phyloP scores from a whole-genome alignment of 1,140 invertebrate genomes.

The Melanaphis sacchari region DNA sequence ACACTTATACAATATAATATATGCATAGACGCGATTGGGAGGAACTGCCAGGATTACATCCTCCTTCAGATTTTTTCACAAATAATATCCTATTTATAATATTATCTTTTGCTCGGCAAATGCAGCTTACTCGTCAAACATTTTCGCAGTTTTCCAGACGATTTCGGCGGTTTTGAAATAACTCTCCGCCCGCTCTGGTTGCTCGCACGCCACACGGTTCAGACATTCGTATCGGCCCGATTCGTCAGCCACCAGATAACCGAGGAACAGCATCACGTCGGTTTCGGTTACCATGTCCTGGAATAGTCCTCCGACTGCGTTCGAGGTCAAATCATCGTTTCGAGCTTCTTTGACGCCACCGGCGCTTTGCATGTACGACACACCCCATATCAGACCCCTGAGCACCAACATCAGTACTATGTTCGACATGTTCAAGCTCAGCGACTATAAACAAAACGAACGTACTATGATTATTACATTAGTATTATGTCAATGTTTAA shows the following conservation, averaged over 20 bases:
- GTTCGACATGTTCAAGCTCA: slow-evolving; percentile 39
- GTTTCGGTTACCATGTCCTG: neutral
- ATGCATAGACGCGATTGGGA: no score
- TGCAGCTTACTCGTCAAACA: neutral
- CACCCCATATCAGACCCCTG: slow-evolving; percentile 41
- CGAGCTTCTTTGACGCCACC: neutral
- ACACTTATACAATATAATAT: neutral
- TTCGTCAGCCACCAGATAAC: slow-evolving; percentile 27
- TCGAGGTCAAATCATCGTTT: neutral
- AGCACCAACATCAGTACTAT: slow-evolving; percentile 41
- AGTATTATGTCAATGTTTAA: neutral
- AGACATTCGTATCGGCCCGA: slow-evolving; percentile 32
- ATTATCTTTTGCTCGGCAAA: neutral
- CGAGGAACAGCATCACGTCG: slow-evolving; percentile 27
- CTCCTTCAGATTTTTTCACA: no score
- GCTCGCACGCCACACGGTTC: slow-evolving; percentile 38
- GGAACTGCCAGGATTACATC: no score
- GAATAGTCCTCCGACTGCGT: neutral
- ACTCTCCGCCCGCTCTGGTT: neutral
- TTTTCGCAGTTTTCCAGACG: slow-evolving; percentile 42
- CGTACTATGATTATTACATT: neutral
- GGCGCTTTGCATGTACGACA: slow-evolving; percentile 7
- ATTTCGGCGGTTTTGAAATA: slow-evolving; percentile 28
- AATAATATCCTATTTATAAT: neutral
- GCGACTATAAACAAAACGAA: slow-evolving; percentile 14